Conservation (phyloP, 2,797 vertebrate genomes). For the Lithobates pipiens region DNA sequence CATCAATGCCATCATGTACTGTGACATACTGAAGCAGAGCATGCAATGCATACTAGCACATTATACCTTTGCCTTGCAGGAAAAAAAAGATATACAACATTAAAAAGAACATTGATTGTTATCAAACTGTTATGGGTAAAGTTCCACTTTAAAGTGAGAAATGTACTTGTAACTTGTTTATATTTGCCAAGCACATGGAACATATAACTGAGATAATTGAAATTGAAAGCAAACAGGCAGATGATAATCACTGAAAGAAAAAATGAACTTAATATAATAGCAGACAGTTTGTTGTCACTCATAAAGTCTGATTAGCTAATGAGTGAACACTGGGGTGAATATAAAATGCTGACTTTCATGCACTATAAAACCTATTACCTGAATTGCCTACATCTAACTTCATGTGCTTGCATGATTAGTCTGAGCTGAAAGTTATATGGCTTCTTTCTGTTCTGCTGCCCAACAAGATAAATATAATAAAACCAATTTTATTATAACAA, state of each 20-base stretch:
- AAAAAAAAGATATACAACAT: too few species aligned
- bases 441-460: not conserved
- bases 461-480: not conserved
- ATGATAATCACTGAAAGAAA: not conserved
- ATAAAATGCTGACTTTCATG: slow-evolving; percentile 2
- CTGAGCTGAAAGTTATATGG: not conserved
- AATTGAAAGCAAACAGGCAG: not conserved
- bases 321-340: slow-evolving; percentile 11
- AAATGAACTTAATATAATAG: not conserved
- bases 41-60: too few species aligned
- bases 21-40: too few species aligned
- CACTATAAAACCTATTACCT: slow-evolving; percentile 4
- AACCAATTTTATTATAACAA: too few species aligned
- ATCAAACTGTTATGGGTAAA: too few species aligned
- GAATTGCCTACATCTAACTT: slow-evolving; percentile 13
- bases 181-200: not conserved
- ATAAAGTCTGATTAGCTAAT: slow-evolving; percentile 9
- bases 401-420: slow-evolving; percentile 8
- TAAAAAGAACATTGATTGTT: too few species aligned
- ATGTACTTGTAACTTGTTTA: not conserved
- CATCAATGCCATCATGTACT: too few species aligned
- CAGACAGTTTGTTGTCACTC: slow-evolving; percentile 4
- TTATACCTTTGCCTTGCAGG: too few species aligned
- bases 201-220: not conserved
- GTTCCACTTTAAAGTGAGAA: not conserved